Conservation (phyloP, 1,140 invertebrate genomes). For the Danaus melanippus region DNA sequence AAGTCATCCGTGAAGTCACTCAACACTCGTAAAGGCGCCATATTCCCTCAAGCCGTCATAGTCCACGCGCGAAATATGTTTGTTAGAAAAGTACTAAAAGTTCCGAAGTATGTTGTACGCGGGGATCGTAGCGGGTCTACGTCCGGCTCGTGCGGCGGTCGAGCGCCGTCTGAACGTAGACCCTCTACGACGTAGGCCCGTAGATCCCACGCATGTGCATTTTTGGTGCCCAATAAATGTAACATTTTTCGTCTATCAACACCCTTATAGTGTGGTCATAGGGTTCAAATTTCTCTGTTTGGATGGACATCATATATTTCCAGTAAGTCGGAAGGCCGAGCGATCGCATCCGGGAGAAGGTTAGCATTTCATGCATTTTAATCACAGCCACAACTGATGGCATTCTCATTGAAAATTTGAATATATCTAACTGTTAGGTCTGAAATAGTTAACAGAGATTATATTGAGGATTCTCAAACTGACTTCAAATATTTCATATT, state of each 20-base stretch:
- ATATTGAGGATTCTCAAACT: too few species aligned
- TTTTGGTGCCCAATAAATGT: slow-evolving; percentile 27
- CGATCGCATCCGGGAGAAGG: slow-evolving; percentile 37
- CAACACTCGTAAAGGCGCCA: slow-evolving; percentile 54
- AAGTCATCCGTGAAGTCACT: slow-evolving; percentile 50
- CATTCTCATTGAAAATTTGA: slow-evolving; percentile 17
- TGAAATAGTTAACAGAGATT: too few species aligned
- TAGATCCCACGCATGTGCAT: slow-evolving; percentile 58
- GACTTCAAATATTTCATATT: too few species aligned
- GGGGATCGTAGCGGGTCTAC: slow-evolving; percentile 44
- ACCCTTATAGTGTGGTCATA: slow-evolving; percentile 25
- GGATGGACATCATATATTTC: slow-evolving; percentile 21
- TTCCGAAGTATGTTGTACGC: slow-evolving; percentile 33
- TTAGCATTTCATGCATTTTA: slow-evolving; percentile 53
- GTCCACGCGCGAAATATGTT: slow-evolving; percentile 25
- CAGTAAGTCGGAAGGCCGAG: slow-evolving; percentile 36
- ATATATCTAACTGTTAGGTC: too few species aligned
- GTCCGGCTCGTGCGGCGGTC: slow-evolving; percentile 39
- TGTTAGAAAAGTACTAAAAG: slow-evolving; percentile 59
- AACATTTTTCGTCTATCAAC: slow-evolving; percentile 14
- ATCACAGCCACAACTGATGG: slow-evolving; percentile 29
- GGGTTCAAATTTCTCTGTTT: slow-evolving; percentile 21
- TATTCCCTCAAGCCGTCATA: slow-evolving; percentile 23
- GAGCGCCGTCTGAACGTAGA: slow-evolving; percentile 55
- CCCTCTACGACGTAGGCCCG: slow-evolving; percentile 41